A percentile compares a stretch with the other conserved stretches of the same genome.
These are phyloP conservation scores for Notiomystis cincta DNA, from an alignment of 2,113 vertebrate species.

Conservation along the genomic window DNA sequence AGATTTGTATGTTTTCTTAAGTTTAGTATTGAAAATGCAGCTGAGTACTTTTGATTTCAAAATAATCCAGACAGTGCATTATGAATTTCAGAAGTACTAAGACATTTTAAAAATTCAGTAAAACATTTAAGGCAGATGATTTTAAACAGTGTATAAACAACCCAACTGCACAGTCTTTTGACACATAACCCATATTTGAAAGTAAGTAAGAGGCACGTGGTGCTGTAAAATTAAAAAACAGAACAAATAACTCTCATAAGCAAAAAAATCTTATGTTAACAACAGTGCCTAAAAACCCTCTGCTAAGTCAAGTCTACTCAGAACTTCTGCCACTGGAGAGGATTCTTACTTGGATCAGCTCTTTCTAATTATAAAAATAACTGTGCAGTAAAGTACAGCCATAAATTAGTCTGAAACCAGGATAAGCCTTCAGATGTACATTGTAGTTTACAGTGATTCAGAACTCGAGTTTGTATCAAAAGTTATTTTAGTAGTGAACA, in stretches of 20 bases:
- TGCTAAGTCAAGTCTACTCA: not conserved
- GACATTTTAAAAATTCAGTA: not conserved
- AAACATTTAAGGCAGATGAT: not conserved
- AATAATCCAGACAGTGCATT: not conserved
- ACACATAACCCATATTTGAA: not conserved
- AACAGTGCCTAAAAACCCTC: not conserved
- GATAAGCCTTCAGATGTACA: not conserved
- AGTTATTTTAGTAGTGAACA: not conserved
- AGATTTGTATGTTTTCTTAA: not conserved
- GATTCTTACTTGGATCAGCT: fast-evolving
- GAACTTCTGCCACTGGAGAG: not conserved
- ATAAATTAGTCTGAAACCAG: not conserved
- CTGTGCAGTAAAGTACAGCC: not conserved
- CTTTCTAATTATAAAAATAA: not conserved
- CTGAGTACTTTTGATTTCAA: not conserved
- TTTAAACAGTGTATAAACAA: not conserved
- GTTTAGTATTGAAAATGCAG: not conserved
- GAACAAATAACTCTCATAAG: not conserved
- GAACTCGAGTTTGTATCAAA: not conserved
- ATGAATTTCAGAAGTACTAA: not conserved
- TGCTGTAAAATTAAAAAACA: not conserved
- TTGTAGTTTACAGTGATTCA: not conserved
- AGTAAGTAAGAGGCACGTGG: not conserved
- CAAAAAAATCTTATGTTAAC: not conserved
- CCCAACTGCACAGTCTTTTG: not conserved